Conservation (phyloP, 2,888 invertebrate species). For the Dexiosoma caninum region DNA sequence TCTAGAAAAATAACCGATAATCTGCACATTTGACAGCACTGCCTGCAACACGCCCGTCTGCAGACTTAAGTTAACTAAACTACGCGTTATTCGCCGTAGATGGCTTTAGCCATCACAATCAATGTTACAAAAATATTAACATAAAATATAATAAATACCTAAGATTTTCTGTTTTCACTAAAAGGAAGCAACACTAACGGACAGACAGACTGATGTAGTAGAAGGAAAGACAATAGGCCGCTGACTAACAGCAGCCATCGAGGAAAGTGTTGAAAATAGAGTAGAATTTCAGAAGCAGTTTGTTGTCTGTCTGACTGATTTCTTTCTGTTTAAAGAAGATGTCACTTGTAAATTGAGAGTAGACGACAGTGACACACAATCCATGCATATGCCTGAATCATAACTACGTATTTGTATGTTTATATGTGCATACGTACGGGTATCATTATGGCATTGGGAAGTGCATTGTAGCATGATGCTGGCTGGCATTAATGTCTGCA, state of each 20-base stretch:
- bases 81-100: constrained; percentile 35
- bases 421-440: background rate
- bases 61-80: constrained; percentile 18
- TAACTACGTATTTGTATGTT: background rate
- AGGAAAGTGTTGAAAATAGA: constrained; percentile 62
- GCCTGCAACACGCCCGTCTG: background rate
- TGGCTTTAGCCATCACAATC: constrained; percentile 42
- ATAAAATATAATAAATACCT: constrained; percentile 45
- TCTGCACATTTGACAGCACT: too few species aligned
- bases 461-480: constrained; percentile 40
- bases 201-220: background rate
- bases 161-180: constrained; percentile 1
- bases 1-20: too few species aligned
- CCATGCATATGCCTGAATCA: background rate
- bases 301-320: constrained; percentile 27
- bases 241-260: constrained; percentile 13
- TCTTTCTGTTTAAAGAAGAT: constrained; percentile 57
- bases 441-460: background rate
- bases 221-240: background rate
- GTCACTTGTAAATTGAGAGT: constrained; percentile 55
- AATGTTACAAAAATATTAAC: constrained; percentile 48
- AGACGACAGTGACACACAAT: constrained; percentile 31
- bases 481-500: constrained; percentile 32
- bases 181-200: background rate
- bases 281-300: constrained; percentile 35